These are phyloP conservation scores for Myotis vivesi DNA, from an alignment of 2,797 vertebrate species.

Conservation along the genomic window DNA sequence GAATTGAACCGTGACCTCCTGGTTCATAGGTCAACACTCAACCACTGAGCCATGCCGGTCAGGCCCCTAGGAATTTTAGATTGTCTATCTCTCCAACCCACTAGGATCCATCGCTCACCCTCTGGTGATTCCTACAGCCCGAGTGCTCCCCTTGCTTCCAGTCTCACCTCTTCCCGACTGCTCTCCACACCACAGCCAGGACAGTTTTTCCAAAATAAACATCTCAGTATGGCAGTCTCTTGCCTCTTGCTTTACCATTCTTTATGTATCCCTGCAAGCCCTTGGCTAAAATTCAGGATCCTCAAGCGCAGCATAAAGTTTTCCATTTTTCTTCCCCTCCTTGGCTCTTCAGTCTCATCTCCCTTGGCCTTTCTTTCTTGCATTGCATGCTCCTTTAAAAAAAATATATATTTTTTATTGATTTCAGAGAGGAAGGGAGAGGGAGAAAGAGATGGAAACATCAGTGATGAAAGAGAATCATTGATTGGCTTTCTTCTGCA, in stretches of 20 bases:
- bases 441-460: too few species aligned
- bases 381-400: neutral
- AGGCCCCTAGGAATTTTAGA: neutral
- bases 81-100: neutral
- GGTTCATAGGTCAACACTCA: too few species aligned
- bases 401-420: neutral
- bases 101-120: neutral
- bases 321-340: neutral
- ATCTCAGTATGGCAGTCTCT: neutral
- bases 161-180: neutral
- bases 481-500: too few species aligned
- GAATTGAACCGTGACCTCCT: too few species aligned
- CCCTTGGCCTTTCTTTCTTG: neutral
- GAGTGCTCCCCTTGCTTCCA: neutral
- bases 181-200: neutral
- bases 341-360: neutral
- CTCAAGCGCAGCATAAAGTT: neutral
- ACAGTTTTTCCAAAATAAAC: neutral
- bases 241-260: neutral
- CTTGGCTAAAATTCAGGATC: neutral
- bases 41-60: too few species aligned
- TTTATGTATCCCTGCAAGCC: neutral
- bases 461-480: too few species aligned
- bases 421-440: too few species aligned
- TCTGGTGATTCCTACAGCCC: neutral